phyloP scores from a whole-genome alignment of 92 coral and sea anemone species.

The Phenganax stokvisi region DNA sequence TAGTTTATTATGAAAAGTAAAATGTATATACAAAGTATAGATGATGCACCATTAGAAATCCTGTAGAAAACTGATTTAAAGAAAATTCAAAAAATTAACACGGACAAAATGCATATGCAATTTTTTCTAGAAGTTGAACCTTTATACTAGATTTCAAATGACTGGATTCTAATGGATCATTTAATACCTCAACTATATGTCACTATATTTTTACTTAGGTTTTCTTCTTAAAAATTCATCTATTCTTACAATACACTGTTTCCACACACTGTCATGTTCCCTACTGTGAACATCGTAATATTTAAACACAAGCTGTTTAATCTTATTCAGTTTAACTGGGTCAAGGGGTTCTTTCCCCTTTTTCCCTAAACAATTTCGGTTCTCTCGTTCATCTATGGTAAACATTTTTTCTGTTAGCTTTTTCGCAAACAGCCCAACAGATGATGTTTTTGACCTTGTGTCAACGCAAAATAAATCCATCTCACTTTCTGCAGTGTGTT shows the following conservation, averaged over 20 bases:
- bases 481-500: neutral
- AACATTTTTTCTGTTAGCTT: slow-evolving; percentile 57
- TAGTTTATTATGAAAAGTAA: no score
- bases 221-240: slow-evolving; percentile 75
- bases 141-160: no score
- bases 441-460: neutral
- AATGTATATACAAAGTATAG: no score
- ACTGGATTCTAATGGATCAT: no score
- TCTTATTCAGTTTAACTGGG: slow-evolving; percentile 56
- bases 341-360: slow-evolving; percentile 65
- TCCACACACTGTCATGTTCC: slow-evolving; percentile 64
- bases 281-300: slow-evolving; percentile 46
- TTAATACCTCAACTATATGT: no score
- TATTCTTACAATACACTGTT: slow-evolving; percentile 56
- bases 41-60: no score
- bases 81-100: no score
- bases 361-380: slow-evolving; percentile 67
- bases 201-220: slow-evolving; percentile 43
- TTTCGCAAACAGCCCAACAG: slow-evolving; percentile 49
- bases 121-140: no score
- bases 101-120: no score
- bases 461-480: neutral
- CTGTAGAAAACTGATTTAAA: no score
- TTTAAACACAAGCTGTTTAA: slow-evolving; percentile 61
- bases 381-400: slow-evolving; percentile 54